A percentile compares a stretch with the other conserved stretches of the same genome.
Conservation (phyloP, 2,888 invertebrate genomes). For the Drosophila pegasa region DNA sequence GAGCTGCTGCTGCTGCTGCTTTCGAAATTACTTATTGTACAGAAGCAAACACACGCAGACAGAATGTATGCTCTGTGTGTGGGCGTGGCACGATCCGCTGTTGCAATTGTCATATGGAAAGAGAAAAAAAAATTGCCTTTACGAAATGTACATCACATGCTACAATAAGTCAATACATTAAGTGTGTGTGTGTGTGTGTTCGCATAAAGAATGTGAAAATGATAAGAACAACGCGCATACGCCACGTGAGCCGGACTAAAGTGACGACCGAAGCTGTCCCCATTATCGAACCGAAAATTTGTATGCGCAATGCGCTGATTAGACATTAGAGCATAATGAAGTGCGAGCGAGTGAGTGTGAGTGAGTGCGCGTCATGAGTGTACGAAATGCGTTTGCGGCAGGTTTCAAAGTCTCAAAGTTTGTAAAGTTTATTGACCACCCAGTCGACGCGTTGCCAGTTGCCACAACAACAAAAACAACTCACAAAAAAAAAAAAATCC, state of each 20-base stretch:
- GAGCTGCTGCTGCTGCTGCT: constrained; percentile 42
- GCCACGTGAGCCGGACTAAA: constrained; percentile 44
- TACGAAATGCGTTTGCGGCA: constrained; percentile 8
- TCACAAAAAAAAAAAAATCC: too few relatives aligned
- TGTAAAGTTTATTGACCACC: constrained; percentile 36
- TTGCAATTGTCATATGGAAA: constrained; percentile 45
- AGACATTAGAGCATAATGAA: constrained; percentile 43
- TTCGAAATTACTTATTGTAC: constrained; percentile 51
- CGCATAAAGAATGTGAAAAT: constrained; percentile 39
- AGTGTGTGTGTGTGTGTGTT: constrained; percentile 16
- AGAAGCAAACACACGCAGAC: constrained; percentile 36
- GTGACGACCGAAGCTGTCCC: constrained; percentile 37
- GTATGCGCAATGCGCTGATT: constrained; percentile 51
- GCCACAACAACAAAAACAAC: too few relatives aligned
- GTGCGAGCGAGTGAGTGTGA: neutral
- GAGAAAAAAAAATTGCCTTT: constrained; percentile 12
- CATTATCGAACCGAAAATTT: constrained; percentile 34
- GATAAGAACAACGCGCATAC: constrained; percentile 58
- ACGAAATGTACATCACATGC: constrained; percentile 34
- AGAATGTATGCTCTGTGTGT: constrained; percentile 7
- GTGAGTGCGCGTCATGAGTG: constrained; percentile 11
- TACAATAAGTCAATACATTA: constrained; percentile 3
- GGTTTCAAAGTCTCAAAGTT: constrained; percentile 18
- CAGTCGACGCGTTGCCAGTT: neutral
- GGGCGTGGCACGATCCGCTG: neutral